Percentiles rank a stretch among this genome's conserved stretches.
Evolutionary conservation across 2,888 invertebrate species (phyloP).

Genomic region (Pseudococcus longispinus): DNA sequence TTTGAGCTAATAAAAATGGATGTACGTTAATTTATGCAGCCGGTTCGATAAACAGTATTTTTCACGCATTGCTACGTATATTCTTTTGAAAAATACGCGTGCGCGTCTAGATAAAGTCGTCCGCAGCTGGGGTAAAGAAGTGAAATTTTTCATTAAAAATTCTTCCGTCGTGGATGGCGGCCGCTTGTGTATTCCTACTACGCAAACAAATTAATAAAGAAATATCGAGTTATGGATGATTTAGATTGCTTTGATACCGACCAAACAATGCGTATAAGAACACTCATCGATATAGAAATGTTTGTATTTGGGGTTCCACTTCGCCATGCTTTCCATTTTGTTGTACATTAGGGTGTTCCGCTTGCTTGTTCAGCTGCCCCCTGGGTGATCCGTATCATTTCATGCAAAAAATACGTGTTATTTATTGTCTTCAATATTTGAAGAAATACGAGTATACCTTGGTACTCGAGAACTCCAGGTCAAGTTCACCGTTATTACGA

Average conservation of each 20-base stretch:
- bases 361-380: conserved; percentile 42
- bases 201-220: conserved; percentile 34
- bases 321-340: not conserved
- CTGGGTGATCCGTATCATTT: not conserved
- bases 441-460: not conserved
- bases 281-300: conserved; percentile 12
- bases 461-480: not conserved
- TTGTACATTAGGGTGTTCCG: conserved; percentile 25
- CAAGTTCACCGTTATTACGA: conserved; percentile 9
- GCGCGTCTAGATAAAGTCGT: not conserved
- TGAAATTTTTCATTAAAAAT: conserved; percentile 29
- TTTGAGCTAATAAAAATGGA: not conserved
- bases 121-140: not conserved
- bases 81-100: not conserved
- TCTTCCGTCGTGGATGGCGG: conserved; percentile 3
- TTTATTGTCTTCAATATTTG: conserved; percentile 8
- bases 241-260: conserved; percentile 41
- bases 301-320: conserved; percentile 32
- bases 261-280: conserved; percentile 27
- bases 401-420: conserved; percentile 7
- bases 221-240: conserved; percentile 42
- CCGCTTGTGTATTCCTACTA: not conserved
- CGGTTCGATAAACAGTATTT: not conserved
- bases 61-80: not conserved
- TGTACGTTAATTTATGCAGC: conserved; percentile 6